Evolutionary conservation across 2,113 vertebrate species (phyloP).

Genomic region (Helogale parvula): DNA sequence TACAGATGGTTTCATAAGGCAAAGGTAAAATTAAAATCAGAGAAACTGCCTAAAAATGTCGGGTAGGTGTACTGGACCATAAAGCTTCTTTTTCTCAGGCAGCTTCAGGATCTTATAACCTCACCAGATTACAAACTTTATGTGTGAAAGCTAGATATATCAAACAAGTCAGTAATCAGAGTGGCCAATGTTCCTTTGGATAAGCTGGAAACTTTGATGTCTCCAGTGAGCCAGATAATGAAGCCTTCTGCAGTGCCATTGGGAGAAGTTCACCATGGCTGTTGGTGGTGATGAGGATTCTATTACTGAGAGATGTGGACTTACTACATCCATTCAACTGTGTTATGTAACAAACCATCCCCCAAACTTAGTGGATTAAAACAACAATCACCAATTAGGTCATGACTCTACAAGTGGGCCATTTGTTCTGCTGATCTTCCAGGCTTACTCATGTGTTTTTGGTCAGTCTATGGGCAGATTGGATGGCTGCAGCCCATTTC

Average conservation of each 20-base stretch:
- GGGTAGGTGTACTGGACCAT: not conserved
- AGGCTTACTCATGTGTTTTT: not conserved
- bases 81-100: not conserved
- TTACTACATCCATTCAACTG: not conserved
- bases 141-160: not conserved
- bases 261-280: not conserved
- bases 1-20: slow-evolving; percentile 53
- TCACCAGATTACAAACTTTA: slow-evolving; percentile 4
- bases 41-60: slow-evolving; percentile 40
- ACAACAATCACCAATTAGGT: not conserved
- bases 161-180: slow-evolving; percentile 30
- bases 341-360: not conserved
- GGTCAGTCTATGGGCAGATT: no score
- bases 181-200: not conserved
- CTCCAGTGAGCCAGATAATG: not conserved
- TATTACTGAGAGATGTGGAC: not conserved
- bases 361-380: not conserved
- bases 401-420: not conserved
- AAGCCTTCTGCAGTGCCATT: not conserved
- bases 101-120: slow-evolving; percentile 28
- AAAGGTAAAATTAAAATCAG: slow-evolving; percentile 61
- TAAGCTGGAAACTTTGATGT: slow-evolving; percentile 35
- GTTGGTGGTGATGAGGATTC: not conserved
- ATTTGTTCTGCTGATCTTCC: not conserved
- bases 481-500: not conserved